Base-by-base conservation (phyloP, 2,797 vertebrate species). In the Periparus ater region DNA sequence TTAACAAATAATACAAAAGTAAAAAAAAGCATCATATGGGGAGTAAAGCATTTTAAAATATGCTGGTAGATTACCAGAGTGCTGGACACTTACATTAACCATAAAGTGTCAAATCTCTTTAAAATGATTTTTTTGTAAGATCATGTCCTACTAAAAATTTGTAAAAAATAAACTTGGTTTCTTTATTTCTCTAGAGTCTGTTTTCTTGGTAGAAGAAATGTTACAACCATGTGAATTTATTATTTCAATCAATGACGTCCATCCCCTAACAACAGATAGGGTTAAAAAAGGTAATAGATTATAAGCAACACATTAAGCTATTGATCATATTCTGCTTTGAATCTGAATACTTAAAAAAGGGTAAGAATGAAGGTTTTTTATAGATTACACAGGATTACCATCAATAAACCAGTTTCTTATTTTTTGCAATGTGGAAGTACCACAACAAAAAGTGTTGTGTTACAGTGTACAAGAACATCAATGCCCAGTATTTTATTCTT, bases 21-120 rank as follows among this genome's bases (percentile, higher is more conserved):
- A 4, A 42, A 30, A 75, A 75, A 80, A 88, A 36, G 5, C 29
- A 58, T 30, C 45, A 26, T 9, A 71, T 6, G 1, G 8, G n/a
- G 57, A 85, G 4, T 5, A 29, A 92, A 18, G 19, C 2, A 47
- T 44, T 85, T 86, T 58, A 65, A 86, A 81, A 58, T n/a, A 77
- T 80, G 4, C 10, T 13, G 6, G 26, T 8, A 79, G 19, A 51
- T n/a, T 40, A 66, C 17, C 0, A 0, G 12, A 62, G 30, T 12
- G 7, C 10, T 60, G 32, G 72, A 65, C 12, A 67, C 6, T 55
- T 40, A 47, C 2, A 25, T 27, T 40, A 87, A 74, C 12, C 26
- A 51, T 30, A 38, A 63, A 68, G 9, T 2, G 4, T 11, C 15
- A 60, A 15, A 86, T 45, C 21, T 55, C n/a, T 68, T 67, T 48